Percentiles rank a stretch among this genome's conserved stretches.
These are phyloP conservation scores for Anticlea derivata DNA, from an alignment of 2,888 invertebrate species.

Conservation along the genomic window DNA sequence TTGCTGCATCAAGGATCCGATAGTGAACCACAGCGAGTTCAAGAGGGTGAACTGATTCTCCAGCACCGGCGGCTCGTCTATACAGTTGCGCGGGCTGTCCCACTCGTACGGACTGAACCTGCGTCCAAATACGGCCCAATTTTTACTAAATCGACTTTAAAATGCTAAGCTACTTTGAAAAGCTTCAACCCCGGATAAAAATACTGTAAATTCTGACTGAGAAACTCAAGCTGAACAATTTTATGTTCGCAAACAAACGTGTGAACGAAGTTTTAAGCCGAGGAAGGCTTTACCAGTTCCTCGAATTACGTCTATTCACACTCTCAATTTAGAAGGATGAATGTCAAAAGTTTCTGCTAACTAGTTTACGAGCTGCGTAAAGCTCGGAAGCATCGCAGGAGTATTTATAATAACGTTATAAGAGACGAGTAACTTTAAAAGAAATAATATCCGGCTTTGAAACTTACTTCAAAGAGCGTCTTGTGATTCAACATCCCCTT, in stretches of 20 bases:
- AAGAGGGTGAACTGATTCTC: constrained; percentile 96
- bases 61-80: constrained; percentile 92
- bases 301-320: constrained; percentile 26
- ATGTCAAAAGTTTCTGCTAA: constrained; percentile 33
- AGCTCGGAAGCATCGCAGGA: constrained; percentile 27
- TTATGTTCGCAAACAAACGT: constrained; percentile 14
- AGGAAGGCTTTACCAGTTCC: constrained; percentile 14
- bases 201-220: background rate
- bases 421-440: constrained; percentile 32
- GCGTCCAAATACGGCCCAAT: constrained; percentile 75
- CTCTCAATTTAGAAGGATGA: constrained; percentile 26
- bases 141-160: constrained; percentile 44
- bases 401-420: constrained; percentile 30
- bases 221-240: background rate
- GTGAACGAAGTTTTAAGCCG: constrained; percentile 17
- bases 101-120: constrained; percentile 97
- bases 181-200: constrained; percentile 31
- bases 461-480: constrained; percentile 44
- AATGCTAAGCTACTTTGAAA: constrained; percentile 33
- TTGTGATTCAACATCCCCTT: constrained; percentile 47
- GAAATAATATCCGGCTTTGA: constrained; percentile 36
- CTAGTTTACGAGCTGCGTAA: constrained; percentile 30
- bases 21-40: constrained; percentile 98
- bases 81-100: constrained; percentile 94
- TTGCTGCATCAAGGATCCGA: constrained; percentile 96